Percentiles rank a stretch among this genome's conserved stretches.
Evolutionary conservation across 2,888 invertebrate genomes (phyloP).

Genomic region (Mechanitis messenoides): DNA sequence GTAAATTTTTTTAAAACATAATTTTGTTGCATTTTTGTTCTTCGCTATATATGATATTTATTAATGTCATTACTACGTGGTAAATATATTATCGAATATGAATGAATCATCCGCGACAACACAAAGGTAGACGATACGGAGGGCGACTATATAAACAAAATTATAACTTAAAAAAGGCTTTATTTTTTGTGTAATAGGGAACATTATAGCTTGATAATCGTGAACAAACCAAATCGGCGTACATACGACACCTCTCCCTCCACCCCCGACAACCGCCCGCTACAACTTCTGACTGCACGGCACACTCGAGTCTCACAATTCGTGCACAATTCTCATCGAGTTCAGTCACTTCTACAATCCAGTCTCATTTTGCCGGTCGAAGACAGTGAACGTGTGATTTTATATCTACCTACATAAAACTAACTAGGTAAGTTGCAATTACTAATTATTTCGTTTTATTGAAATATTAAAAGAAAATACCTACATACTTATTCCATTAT

Average conservation of each 20-base stretch:
- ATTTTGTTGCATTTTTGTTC: no score
- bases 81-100: constrained; percentile 29
- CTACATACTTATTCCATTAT: no score
- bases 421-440: constrained; percentile 52
- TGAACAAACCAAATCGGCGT: constrained; percentile 5
- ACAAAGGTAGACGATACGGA: constrained; percentile 19
- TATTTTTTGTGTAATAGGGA: not conserved
- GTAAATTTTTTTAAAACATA: no score
- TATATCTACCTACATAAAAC: constrained; percentile 43
- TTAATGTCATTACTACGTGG: constrained; percentile 22
- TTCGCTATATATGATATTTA: constrained; percentile 7
- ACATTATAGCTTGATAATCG: not conserved
- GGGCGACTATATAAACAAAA: not conserved
- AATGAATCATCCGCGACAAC: constrained; percentile 48
- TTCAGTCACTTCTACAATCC: constrained; percentile 31
- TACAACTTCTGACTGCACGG: constrained; percentile 30
- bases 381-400: constrained; percentile 47
- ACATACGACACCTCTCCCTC: constrained; percentile 32
- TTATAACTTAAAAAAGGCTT: not conserved
- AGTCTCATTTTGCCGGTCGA: constrained; percentile 58
- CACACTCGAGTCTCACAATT: constrained; percentile 14
- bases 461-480: no score
- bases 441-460: constrained; percentile 21
- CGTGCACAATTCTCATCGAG: constrained; percentile 22
- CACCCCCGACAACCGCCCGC: constrained; percentile 43